Evolutionary conservation across 2,797 vertebrate genomes (phyloP).

Genomic region (Toxotes lorentzi): DNA sequence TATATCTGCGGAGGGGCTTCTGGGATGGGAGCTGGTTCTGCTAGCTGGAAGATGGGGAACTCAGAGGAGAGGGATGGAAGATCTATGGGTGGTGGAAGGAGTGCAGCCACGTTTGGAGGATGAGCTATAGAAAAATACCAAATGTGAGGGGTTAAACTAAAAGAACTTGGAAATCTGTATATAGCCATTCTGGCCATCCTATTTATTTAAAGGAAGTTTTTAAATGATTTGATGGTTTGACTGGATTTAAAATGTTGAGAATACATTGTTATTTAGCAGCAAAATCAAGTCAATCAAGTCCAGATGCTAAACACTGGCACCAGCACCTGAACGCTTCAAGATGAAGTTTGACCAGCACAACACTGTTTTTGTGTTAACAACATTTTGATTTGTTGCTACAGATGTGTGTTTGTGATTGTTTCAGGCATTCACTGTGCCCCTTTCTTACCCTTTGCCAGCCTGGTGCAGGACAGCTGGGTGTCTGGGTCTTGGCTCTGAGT

Average conservation of each 20-base stretch:
- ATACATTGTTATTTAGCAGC: not conserved
- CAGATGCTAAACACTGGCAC: not conserved
- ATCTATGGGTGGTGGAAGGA: conserved; percentile 23
- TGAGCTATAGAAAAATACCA: conserved; percentile 40
- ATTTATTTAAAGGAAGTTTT: not conserved
- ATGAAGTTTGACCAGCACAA: not conserved
- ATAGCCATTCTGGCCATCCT: not conserved
- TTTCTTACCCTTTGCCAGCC: conserved; percentile 70
- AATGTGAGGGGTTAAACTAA: not conserved
- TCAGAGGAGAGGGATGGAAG: conserved; percentile 57
- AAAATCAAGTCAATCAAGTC: not conserved
- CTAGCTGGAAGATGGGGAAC: conserved; percentile 68
- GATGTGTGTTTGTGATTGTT: not conserved
- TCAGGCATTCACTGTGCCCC: not conserved
- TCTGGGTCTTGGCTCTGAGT: conserved; percentile 43
- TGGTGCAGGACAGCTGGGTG: conserved; percentile 33
- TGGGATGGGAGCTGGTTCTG: conserved; percentile 49
- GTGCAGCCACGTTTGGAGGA: conserved; percentile 36
- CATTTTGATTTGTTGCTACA: not conserved
- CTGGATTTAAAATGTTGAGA: not conserved
- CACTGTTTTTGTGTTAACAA: not conserved
- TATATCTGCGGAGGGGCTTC: conserved; percentile 53
- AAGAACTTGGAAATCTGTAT: not conserved
- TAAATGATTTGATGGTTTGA: not conserved
- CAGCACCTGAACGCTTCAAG: not conserved